Evolutionary conservation across 2,888 invertebrate genomes (phyloP).

Genomic region (Halictus ligatus): DNA sequence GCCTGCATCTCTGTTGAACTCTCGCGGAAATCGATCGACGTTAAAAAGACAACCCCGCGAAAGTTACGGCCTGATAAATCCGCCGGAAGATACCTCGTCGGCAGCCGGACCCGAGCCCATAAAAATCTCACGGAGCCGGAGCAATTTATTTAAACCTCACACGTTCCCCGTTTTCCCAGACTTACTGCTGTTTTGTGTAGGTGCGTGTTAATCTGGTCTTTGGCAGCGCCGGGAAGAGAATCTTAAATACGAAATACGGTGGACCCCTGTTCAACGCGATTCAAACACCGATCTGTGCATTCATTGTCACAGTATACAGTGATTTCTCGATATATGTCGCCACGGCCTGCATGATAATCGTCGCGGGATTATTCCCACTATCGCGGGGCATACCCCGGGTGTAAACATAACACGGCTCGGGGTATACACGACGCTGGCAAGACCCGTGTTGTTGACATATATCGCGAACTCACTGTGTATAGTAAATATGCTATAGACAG

Average conservation of each 20-base stretch:
- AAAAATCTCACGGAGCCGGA: not conserved
- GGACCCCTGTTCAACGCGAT: not conserved
- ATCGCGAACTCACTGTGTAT: too few relatives aligned
- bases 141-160: not conserved
- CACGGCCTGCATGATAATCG: too few relatives aligned
- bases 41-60: not conserved
- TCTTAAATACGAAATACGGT: not conserved
- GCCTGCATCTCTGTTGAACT: conserved; percentile 36
- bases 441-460: too few relatives aligned
- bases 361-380: too few relatives aligned
- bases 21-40: conserved; percentile 45
- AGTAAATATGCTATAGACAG: too few relatives aligned
- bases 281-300: too few relatives aligned
- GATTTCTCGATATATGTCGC: too few relatives aligned
- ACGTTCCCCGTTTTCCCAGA: not conserved
- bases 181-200: not conserved
- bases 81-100: not conserved
- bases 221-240: not conserved
- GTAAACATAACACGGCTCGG: too few relatives aligned
- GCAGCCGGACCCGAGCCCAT: not conserved
- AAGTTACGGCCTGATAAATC: not conserved
- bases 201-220: not conserved
- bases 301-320: too few relatives aligned
- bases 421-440: too few relatives aligned
- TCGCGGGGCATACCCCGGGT: too few relatives aligned